phyloP scores from a whole-genome alignment of 1,140 invertebrate genomes.

The Euwallacea similis region DNA sequence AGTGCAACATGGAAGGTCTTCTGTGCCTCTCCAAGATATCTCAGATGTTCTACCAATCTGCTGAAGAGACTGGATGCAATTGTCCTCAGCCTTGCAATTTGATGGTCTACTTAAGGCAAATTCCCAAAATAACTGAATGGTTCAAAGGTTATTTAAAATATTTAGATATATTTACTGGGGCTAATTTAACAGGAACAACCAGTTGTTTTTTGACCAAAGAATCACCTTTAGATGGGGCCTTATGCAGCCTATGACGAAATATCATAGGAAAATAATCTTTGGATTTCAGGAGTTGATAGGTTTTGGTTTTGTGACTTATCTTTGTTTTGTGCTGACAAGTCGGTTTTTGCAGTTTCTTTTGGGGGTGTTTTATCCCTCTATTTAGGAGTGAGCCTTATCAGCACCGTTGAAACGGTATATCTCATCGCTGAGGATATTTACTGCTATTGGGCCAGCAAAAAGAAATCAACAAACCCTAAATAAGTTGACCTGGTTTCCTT shows the following conservation, averaged over 20 bases:
- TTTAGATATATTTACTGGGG: slow-evolving; percentile 4
- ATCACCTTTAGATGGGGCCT: slow-evolving; percentile 50
- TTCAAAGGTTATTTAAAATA: slow-evolving; percentile 18
- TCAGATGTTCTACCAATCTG: slow-evolving; percentile 58
- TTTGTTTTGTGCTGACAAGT: neutral
- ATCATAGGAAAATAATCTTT: slow-evolving; percentile 61
- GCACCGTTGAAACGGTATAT: slow-evolving; percentile 55
- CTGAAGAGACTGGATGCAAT: slow-evolving; percentile 57
- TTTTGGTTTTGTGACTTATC: slow-evolving; percentile 35
- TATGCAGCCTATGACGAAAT: slow-evolving; percentile 55
- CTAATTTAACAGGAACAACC: neutral
- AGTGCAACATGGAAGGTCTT: slow-evolving; percentile 57
- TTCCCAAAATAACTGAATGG: slow-evolving; percentile 56
- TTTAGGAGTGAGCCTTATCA: slow-evolving; percentile 58
- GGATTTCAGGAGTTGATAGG: slow-evolving; percentile 61
- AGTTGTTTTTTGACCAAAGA: slow-evolving; percentile 47
- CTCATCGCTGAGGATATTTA: slow-evolving; percentile 10
- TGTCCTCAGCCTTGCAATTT: slow-evolving; percentile 61
- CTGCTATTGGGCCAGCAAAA: neutral
- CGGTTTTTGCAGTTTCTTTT: slow-evolving; percentile 54
- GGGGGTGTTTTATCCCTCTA: slow-evolving; percentile 58
- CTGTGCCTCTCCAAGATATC: slow-evolving; percentile 33
- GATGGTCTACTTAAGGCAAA: slow-evolving; percentile 59
- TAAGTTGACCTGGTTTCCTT: too few species aligned
- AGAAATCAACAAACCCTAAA: too few species aligned